Evolutionary conservation across 1,140 invertebrate species (phyloP), one percentile per base, ranked within the genome.

Genomic region (Orius insidiosus): DNA sequence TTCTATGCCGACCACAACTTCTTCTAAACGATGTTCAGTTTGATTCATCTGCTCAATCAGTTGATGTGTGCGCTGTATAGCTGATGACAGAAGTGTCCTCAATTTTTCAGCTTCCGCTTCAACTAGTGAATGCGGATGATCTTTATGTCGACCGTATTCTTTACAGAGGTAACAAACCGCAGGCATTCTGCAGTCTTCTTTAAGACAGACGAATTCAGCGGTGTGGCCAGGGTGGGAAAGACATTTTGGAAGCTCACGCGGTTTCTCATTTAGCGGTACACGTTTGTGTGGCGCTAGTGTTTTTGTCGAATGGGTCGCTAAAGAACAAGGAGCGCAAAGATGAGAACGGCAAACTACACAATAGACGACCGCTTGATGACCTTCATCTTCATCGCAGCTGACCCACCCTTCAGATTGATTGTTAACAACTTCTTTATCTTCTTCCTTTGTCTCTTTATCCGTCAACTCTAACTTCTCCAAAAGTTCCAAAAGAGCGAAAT

Each of bases 141-240:
- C 64, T 46, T 69, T 68, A 53, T 74, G 71, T 38, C 68, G 58
- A 10, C 72, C 70, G 55, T 74, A 74, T 49, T 68, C 66, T 55
- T 74, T 75, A 55, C 73, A 76, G 10, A 75, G 63, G 54, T 73
- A 75, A 52, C 73, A 75, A 69, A 74, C 71, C 4, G 68, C 53
- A 19, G 66, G 59, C 14, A 54, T 31, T 48, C 67, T 61, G 54
- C 72, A 76, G 14, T 64, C 66, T 37, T 73, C 68, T 52, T 75
- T 69, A 33, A 72, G 59, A 48, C 72, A 76, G 13, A 69, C 68
- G 58, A 75, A 76, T 50, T 76, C 72, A 2, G 73, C 71, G 6
- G 68, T 57, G 48, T 75, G 70, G 34, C 68, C 67, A 0, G 68
- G 63, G 53, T 76, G 73, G 43, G 65, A 66, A 1, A 62, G 57